Evolutionary conservation across 1,140 invertebrate genomes (phyloP), one percentile per base, ranked within the genome.

Genomic region (Ptiloglossa arizonensis): DNA sequence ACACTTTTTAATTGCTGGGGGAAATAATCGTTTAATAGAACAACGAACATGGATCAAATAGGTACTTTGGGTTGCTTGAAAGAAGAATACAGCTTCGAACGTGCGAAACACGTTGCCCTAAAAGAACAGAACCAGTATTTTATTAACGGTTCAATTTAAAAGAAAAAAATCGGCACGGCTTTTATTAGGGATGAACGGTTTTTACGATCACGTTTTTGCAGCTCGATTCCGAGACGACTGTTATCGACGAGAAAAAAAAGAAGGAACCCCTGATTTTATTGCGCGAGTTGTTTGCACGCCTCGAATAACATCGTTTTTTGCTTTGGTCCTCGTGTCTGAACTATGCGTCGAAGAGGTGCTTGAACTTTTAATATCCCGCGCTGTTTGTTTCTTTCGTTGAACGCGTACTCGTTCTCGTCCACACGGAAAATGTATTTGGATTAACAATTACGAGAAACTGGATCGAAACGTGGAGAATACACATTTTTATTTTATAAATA

Each of bases 321-420:
- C 38, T 73, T 54, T 19, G 46, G 32, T 19, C 8, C 46, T 64
- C 70, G n/a, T n/a, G 32, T 19, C n/a, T 5, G 24, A 29, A 52
- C n/a, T 27, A n/a, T 22, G n/a, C 44, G 46, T n/a, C 24, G 13
- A 41, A 52, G n/a, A 48, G 70, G 32, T 73, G 5, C 24, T 63
- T 73, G 59, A 73, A 73, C 70, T 27, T 63, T 63, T 54, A 54
- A 50, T 11, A 63, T 17, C 29, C 27, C n/a, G n/a, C n/a, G n/a
- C n/a, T n/a, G n/a, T n/a, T n/a, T n/a, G n/a, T n/a, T n/a, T n/a
- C n/a, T n/a, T 27, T 38, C 38, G 9, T 19, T 54, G 27, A 8
- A n/a, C n/a, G 19, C 22, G 41, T 56, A 69, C 67, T 69, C 17
- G 32, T 67, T 73, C 62, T n/a, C n/a, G n/a, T n/a, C 60, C 22